These are phyloP conservation scores for Lutjanus campechanus DNA, from an alignment of 2,797 vertebrate genomes.

Conservation along the genomic window DNA sequence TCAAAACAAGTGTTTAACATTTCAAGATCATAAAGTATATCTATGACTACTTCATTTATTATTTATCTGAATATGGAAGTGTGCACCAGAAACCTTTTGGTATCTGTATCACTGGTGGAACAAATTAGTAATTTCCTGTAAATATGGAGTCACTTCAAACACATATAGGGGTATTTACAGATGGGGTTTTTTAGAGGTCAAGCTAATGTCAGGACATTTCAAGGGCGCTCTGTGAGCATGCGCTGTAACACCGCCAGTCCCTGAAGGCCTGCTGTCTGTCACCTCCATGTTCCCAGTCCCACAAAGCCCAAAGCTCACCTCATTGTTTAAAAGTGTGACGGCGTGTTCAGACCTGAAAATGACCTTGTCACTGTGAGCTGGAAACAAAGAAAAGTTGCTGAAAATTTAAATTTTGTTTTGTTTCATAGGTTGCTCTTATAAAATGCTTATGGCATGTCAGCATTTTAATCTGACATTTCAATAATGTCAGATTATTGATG, in stretches of 20 bases:
- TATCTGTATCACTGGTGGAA: background rate
- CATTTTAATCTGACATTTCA: constrained; percentile 2
- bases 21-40: background rate
- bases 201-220: constrained; percentile 27
- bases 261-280: constrained; percentile 47
- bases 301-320: constrained; percentile 13
- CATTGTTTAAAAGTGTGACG: constrained; percentile 60
- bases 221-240: constrained; percentile 4
- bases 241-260: constrained; percentile 13
- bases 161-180: background rate
- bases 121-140: background rate
- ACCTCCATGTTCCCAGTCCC: constrained; percentile 18
- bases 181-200: background rate
- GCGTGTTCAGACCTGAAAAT: constrained; percentile 28
- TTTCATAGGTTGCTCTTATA: background rate
- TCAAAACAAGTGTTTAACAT: background rate
- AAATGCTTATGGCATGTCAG: background rate
- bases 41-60: background rate
- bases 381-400: constrained; percentile 20
- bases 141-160: background rate
- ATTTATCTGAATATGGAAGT: background rate
- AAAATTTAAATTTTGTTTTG: constrained; percentile 45
- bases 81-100: background rate
- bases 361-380: constrained; percentile 25
- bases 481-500: background rate